Conservation (phyloP, 2,797 vertebrate genomes). For the Muraenolepis orangiensis region DNA sequence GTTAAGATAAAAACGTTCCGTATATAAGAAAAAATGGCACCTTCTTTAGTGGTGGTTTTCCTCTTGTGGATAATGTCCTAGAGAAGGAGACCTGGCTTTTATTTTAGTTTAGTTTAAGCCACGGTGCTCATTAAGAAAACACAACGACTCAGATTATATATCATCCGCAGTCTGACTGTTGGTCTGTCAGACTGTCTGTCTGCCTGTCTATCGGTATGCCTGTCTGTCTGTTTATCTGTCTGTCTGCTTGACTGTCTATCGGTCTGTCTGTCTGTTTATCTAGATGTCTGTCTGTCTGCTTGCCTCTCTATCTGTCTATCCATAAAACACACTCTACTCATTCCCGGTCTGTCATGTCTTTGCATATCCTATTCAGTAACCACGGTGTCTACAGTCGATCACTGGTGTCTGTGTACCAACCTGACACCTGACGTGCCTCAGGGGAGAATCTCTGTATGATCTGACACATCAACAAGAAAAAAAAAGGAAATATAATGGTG, state of each 20-base stretch:
- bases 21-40: neutral
- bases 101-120: constrained; percentile 32
- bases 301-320: constrained; percentile 23
- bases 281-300: constrained; percentile 14
- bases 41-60: neutral
- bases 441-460: constrained; percentile 39
- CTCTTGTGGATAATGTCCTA: constrained; percentile 4
- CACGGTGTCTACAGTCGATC: constrained; percentile 16
- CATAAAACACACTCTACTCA: constrained; percentile 16
- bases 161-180: constrained; percentile 23
- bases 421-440: constrained; percentile 28
- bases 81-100: constrained; percentile 36
- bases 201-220: constrained; percentile 17
- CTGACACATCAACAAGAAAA: constrained; percentile 54
- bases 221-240: constrained; percentile 9
- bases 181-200: neutral
- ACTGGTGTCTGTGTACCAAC: constrained; percentile 28
- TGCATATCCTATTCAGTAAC: neutral
- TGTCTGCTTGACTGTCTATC: constrained; percentile 14
- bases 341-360: constrained; percentile 21
- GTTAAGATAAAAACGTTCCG: no score
- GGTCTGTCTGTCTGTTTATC: constrained; percentile 8
- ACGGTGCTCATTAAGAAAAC: constrained; percentile 16
- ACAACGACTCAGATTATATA: constrained; percentile 23
- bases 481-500: constrained; percentile 48